Percentiles rank a stretch among this genome's conserved stretches.
Conservation (phyloP, 1,140 invertebrate genomes). For the Diuraphis noxia region DNA sequence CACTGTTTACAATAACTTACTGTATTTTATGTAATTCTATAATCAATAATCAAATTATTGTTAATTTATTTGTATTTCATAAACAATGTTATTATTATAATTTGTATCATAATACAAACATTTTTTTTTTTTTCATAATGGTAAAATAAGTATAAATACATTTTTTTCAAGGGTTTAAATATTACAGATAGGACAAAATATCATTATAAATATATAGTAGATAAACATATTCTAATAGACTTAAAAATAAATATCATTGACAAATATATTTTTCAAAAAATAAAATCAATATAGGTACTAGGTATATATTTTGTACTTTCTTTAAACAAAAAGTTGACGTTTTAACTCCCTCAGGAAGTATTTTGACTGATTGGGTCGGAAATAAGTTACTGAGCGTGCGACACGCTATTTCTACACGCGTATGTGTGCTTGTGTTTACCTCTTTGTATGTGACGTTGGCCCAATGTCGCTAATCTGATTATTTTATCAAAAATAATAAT, state of each 20-base stretch:
- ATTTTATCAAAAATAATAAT: constrained; percentile 51
- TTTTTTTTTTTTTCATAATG: neutral
- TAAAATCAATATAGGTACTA: constrained; percentile 29
- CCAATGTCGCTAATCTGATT: constrained; percentile 46
- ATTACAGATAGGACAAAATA: neutral
- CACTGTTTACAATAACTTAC: neutral
- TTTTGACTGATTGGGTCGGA: constrained; percentile 52
- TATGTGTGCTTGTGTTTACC: constrained; percentile 16
- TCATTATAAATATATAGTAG: neutral
- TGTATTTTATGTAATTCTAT: neutral
- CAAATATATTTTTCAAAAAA: neutral
- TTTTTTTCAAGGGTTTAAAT: neutral
- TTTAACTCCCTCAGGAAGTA: constrained; percentile 40
- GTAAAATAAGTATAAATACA: neutral
- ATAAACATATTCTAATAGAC: neutral
- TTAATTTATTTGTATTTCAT: neutral
- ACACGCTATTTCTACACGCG: constrained; percentile 36
- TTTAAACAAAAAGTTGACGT: constrained; percentile 38
- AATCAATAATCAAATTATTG: neutral
- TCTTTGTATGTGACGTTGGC: neutral
- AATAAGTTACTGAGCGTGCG: constrained; percentile 44
- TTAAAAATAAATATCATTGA: constrained; percentile 20
- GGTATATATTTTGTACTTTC: neutral
- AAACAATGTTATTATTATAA: neutral
- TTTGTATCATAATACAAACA: neutral